These are phyloP conservation scores for Hirudinaria manillensis DNA, from an alignment of 2,888 invertebrate genomes.

Conservation along the genomic window DNA sequence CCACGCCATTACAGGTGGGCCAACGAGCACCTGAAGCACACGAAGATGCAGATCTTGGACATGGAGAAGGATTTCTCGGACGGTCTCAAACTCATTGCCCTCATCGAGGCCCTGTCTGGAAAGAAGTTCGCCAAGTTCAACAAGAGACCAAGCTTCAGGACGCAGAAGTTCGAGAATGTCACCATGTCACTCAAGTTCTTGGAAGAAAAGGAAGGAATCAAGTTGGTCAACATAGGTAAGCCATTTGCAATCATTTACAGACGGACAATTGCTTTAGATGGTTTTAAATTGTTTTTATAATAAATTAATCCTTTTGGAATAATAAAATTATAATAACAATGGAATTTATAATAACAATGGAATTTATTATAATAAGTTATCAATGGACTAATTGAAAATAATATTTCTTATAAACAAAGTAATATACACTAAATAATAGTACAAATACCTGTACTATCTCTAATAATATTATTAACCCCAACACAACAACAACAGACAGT, in stretches of 20 bases:
- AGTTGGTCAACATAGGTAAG: constrained; percentile 87
- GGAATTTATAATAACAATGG: no score
- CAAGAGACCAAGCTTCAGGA: constrained; percentile 76
- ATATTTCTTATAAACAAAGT: no score
- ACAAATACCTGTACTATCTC: no score
- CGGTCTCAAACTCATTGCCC: constrained; percentile 64
- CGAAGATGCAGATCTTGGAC: constrained; percentile 69
- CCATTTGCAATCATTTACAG: constrained; percentile 43
- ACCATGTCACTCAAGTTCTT: constrained; percentile 79
- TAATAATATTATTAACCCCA: no score
- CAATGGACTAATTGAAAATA: no score
- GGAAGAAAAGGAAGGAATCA: constrained; percentile 74
- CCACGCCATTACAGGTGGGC: constrained; percentile 64
- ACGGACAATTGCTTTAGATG: background rate
- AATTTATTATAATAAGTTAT: no score
- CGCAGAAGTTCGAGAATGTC: constrained; percentile 87
- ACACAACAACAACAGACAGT: constrained; percentile 62
- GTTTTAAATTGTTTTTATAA: background rate
- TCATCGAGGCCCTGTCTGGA: constrained; percentile 72
- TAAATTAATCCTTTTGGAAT: background rate
- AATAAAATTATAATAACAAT: background rate
- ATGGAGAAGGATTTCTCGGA: constrained; percentile 78
- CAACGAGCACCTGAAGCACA: constrained; percentile 79
- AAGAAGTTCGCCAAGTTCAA: constrained; percentile 75
- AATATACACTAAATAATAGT: no score